Base-by-base conservation (phyloP, 2,888 invertebrate species). In the Quadriops clusia region DNA sequence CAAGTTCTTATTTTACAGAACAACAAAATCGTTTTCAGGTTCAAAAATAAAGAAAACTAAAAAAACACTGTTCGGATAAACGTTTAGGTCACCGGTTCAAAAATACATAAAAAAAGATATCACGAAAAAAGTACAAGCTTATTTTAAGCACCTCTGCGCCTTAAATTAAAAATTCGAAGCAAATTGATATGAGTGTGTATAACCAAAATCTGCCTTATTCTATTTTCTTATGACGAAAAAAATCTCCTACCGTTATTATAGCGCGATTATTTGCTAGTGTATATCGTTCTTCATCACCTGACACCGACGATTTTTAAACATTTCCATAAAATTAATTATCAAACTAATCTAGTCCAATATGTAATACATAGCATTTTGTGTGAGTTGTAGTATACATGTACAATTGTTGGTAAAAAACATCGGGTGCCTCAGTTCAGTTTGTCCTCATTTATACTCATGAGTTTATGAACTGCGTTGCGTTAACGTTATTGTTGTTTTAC, bases 111-210 rank as follows among this genome's bases (percentile, higher is more conserved):
- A 46, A 53, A 51, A 58, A 63, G 56, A 66, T 68, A 70, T 70
- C 70, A 70, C 64, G 67, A 69, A 64, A 70, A 71, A 70, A 72
- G 72, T 72, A 72, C 73, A 74, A 74, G 72, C 72, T 72, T 72
- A 70, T 70, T 72, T 71, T 67, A 66, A 73, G 72, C 73, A 73
- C 73, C 72, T 73, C 72, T 72, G 74, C 74, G 74, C 74, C 74
- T 74, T 74, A 74, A 57, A 48, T 46, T 45, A 53, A 53, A 61
- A 63, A 59, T 61, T 61, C 58, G 60, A 65, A 64, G 60, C 54
- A 57, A 64, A 58, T 60, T 60, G 60, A 60, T 61, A 61, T 61
- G 60, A 61, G 61, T 61, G 67, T 67, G 68, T 68, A 67, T 68
- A 68, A 68, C 69, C 69, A 69, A 70, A 70, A 71, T 71, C 71